phyloP scores from a whole-genome alignment of 2,797 vertebrate genomes.

The Myotis findleyi region DNA sequence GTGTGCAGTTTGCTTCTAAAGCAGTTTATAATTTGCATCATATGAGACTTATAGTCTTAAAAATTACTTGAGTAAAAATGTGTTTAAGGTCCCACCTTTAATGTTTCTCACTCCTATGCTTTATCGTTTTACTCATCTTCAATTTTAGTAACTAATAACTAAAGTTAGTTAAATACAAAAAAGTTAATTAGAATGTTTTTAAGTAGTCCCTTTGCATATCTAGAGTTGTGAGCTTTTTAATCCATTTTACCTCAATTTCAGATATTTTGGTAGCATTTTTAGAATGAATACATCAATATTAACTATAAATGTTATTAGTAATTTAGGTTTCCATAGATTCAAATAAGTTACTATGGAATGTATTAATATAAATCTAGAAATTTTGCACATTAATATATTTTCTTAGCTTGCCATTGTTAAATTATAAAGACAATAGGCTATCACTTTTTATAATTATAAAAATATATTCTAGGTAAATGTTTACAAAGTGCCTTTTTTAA shows the following conservation, averaged over 20 bases:
- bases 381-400: conserved; percentile 12
- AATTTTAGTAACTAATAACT: conserved; percentile 47
- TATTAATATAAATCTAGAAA: background rate
- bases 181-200: conserved; percentile 58
- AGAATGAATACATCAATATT: background rate
- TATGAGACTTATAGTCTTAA: conserved; percentile 36
- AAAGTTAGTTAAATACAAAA: conserved; percentile 52
- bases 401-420: conserved; percentile 70
- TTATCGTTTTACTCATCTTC: conserved; percentile 19
- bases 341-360: conserved; percentile 30
- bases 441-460: conserved; percentile 73
- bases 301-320: conserved; percentile 46
- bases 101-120: conserved; percentile 17
- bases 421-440: conserved; percentile 72
- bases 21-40: conserved; percentile 46
- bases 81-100: conserved; percentile 6
- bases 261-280: conserved; percentile 56
- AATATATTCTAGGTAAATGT: conserved; percentile 64
- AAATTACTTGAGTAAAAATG: conserved; percentile 51
- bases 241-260: conserved; percentile 53
- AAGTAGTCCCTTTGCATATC: background rate
- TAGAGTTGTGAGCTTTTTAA: conserved; percentile 45
- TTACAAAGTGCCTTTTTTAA: background rate
- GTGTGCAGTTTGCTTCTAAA: conserved; percentile 54
- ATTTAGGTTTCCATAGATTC: conserved; percentile 28